Evolutionary conservation across 2,888 invertebrate species (phyloP).

Genomic region (Allolobophora icterica): DNA sequence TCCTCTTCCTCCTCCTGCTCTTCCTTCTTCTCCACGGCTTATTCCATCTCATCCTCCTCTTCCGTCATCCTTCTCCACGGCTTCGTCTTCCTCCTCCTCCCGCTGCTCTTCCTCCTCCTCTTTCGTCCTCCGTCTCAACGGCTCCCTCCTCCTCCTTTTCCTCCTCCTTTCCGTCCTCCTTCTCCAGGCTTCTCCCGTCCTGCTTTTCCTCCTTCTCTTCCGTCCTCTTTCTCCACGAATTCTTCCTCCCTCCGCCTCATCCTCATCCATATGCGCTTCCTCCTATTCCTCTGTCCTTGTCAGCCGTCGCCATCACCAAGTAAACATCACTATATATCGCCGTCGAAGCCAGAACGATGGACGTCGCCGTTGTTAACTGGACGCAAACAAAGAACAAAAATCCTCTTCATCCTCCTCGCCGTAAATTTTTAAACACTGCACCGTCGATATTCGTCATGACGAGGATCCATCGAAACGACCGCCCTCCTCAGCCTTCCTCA

Average conservation of each 20-base stretch:
- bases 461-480: too few relatives aligned
- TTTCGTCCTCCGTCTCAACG: background rate
- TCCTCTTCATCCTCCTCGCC: too few relatives aligned
- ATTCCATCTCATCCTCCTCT: background rate
- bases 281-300: too few relatives aligned
- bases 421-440: too few relatives aligned
- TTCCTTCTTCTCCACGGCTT: background rate
- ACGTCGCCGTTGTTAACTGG: background rate
- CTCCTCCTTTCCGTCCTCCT: background rate
- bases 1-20: background rate
- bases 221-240: too few relatives aligned
- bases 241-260: too few relatives aligned
- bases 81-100: background rate
- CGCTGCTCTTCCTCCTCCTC: background rate
- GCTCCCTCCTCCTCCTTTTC: background rate
- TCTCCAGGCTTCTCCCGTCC: too few relatives aligned
- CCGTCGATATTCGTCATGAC: too few relatives aligned
- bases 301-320: too few relatives aligned
- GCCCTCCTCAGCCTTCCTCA: too few relatives aligned
- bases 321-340: background rate
- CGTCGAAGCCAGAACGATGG: background rate
- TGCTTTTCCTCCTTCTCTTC: too few relatives aligned
- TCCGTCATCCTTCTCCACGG: background rate
- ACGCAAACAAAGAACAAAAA: background rate
- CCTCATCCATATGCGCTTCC: too few relatives aligned